phyloP scores from a whole-genome alignment of 2,113 vertebrate genomes.

The Phylloscopus whistleri region DNA sequence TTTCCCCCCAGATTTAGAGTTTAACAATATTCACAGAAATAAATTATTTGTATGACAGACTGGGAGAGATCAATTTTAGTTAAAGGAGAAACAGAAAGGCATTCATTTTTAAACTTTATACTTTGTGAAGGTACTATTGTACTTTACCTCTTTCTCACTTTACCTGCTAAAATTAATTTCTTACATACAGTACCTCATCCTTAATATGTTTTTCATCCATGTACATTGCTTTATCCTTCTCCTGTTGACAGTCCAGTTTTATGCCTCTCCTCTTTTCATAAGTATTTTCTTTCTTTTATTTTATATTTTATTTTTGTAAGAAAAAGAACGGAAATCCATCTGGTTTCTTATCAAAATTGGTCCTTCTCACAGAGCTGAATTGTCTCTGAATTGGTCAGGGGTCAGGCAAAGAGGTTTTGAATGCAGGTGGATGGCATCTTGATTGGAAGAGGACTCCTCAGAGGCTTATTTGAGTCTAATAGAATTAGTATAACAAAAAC shows the following conservation, averaged over 20 bases:
- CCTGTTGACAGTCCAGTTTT: neutral
- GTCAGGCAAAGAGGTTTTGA: neutral
- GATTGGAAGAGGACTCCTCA: neutral
- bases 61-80: neutral
- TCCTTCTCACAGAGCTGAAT: neutral
- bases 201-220: neutral
- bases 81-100: neutral
- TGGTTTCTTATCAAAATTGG: neutral
- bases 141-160: neutral
- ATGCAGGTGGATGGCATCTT: neutral
- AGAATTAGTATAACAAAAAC: neutral
- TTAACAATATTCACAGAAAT: neutral
- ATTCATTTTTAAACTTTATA: neutral
- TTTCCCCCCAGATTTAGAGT: neutral
- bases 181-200: neutral
- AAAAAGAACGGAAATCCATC: neutral
- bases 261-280: neutral
- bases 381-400: neutral
- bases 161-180: neutral
- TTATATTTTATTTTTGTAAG: neutral
- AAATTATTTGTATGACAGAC: neutral
- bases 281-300: neutral
- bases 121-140: neutral
- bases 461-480: neutral
- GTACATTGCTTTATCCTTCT: neutral